These are phyloP conservation scores for Cossypha polioptera DNA, from an alignment of 2,797 vertebrate genomes.

Conservation along the genomic window DNA sequence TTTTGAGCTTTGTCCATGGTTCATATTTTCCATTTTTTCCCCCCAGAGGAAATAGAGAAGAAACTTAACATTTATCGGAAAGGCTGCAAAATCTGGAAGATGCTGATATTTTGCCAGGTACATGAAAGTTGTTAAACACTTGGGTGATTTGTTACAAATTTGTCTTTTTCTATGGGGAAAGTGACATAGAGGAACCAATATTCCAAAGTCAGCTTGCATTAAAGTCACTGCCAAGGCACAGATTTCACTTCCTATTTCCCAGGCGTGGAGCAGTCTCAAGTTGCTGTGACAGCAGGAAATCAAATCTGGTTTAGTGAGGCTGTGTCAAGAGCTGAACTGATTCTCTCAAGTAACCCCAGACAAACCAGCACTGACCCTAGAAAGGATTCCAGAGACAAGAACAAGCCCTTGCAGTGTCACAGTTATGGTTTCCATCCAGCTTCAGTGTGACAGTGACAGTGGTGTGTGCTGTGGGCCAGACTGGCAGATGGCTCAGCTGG, in stretches of 20 bases:
- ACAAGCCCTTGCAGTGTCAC: not conserved
- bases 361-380: not conserved
- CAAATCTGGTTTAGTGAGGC: not conserved
- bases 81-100: constrained; percentile 95
- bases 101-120: constrained; percentile 98
- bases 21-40: not conserved
- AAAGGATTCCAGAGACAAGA: not conserved
- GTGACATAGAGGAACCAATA: not conserved
- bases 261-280: not conserved
- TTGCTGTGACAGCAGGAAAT: constrained; percentile 13
- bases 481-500: not conserved
- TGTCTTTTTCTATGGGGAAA: not conserved
- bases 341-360: not conserved
- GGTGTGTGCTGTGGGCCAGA: not conserved
- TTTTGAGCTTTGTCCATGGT: not conserved
- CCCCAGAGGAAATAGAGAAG: constrained; percentile 84
- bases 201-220: not conserved
- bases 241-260: not conserved
- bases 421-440: not conserved
- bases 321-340: not conserved
- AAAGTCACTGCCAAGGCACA: not conserved
- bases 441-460: not conserved
- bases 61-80: constrained; percentile 88
- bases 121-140: not conserved
- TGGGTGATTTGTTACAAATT: not conserved